These are phyloP conservation scores for Danio aesculapii DNA, from an alignment of 2,797 vertebrate species.

Conservation along the genomic window DNA sequence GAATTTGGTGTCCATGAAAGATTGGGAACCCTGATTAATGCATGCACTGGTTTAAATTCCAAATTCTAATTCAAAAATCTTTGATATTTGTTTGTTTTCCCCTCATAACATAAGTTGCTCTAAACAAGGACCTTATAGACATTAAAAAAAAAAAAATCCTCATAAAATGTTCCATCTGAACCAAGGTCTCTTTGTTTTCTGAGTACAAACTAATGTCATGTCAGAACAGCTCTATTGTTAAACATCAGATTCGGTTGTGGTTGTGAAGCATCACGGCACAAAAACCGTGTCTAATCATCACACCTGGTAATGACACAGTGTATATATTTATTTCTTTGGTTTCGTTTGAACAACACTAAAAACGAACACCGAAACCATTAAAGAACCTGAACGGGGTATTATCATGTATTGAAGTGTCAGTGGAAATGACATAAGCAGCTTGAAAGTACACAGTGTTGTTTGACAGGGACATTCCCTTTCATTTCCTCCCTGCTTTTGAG, in stretches of 20 bases:
- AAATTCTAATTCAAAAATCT: too few species aligned
- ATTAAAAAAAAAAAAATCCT: not conserved
- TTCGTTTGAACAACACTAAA: not conserved
- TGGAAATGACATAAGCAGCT: slow-evolving; percentile 10
- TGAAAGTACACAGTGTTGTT: not conserved
- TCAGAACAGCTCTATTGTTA: not conserved
- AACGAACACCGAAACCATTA: not conserved
- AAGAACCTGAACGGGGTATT: not conserved
- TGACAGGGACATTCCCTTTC: slow-evolving; percentile 16
- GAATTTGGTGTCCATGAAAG: too few species aligned
- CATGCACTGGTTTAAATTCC: too few species aligned
- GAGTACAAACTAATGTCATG: not conserved
- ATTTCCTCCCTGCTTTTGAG: not conserved
- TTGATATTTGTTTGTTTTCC: too few species aligned
- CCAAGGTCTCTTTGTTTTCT: not conserved
- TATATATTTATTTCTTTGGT: not conserved
- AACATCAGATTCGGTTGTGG: not conserved
- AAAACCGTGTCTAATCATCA: not conserved
- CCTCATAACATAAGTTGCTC: not conserved
- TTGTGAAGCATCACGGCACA: not conserved
- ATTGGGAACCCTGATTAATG: too few species aligned
- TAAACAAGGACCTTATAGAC: too few species aligned
- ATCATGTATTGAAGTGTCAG: not conserved
- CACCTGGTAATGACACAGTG: slow-evolving; percentile 14
- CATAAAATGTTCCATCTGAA: not conserved